phyloP scores from a whole-genome alignment of 2,888 invertebrate species.

The Penaeus monodon region DNA sequence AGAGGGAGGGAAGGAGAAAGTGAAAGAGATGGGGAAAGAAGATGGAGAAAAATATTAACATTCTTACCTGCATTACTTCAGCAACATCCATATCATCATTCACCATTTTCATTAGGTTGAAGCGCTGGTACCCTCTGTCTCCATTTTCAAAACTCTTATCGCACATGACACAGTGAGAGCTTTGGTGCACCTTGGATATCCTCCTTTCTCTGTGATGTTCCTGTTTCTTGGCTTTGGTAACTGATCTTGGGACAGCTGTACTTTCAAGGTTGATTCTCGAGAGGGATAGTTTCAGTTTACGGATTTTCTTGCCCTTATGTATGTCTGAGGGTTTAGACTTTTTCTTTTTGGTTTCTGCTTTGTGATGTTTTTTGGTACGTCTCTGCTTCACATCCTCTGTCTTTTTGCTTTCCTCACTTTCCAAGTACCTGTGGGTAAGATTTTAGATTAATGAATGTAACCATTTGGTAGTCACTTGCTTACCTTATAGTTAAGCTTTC shows the following conservation, averaged over 20 bases:
- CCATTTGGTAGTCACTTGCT: no score
- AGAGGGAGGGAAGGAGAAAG: no score
- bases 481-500: no score
- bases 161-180: slow-evolving; percentile 61
- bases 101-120: slow-evolving; percentile 53
- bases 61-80: slow-evolving; percentile 55
- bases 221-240: slow-evolving; percentile 28
- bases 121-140: slow-evolving; percentile 46
- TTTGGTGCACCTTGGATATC: slow-evolving; percentile 35
- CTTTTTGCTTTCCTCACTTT: slow-evolving; percentile 24
- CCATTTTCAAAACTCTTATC: slow-evolving; percentile 50
- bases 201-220: slow-evolving; percentile 28
- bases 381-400: not conserved
- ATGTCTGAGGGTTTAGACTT: not conserved
- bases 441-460: no score
- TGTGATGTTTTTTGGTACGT: slow-evolving; percentile 24
- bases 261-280: no score
- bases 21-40: no score
- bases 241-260: no score
- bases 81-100: slow-evolving; percentile 59
- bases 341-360: not conserved
- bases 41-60: not conserved
- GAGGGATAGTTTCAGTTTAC: not conserved
- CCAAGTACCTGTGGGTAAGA: slow-evolving; percentile 22
- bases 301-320: not conserved